A percentile compares a stretch with the other conserved stretches of the same genome.
These are phyloP conservation scores for Todus mexicanus DNA, from an alignment of 2,797 vertebrate genomes.

Conservation along the genomic window DNA sequence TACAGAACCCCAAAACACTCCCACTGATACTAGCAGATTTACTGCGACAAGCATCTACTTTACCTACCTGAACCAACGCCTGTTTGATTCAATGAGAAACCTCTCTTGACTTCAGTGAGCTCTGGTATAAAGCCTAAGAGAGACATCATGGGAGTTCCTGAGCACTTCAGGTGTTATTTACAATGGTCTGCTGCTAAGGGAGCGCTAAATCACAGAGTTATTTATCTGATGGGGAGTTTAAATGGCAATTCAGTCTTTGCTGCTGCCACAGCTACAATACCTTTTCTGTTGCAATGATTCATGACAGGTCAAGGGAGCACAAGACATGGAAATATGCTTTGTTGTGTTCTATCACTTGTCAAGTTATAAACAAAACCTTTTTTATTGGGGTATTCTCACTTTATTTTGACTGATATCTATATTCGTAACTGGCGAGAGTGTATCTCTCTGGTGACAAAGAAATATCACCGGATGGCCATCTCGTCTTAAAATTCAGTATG, in stretches of 20 bases:
- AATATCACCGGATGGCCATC: background rate
- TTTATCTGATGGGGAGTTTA: slow-evolving; percentile 14
- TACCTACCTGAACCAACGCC: background rate
- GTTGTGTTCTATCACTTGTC: background rate
- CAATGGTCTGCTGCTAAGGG: background rate
- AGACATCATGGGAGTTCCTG: background rate
- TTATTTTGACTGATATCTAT: background rate
- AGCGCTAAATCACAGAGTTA: background rate
- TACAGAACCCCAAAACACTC: background rate
- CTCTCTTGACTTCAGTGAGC: background rate
- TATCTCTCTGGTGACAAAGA: background rate
- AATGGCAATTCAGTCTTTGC: background rate
- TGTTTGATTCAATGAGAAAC: background rate
- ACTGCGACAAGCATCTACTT: background rate
- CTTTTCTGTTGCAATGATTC: slow-evolving; percentile 7
- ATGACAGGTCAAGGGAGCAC: background rate
- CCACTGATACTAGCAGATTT: background rate
- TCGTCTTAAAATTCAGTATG: background rate
- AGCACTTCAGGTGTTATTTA: slow-evolving; percentile 22
- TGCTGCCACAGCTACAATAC: background rate
- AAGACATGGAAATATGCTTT: background rate
- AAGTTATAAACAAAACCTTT: background rate
- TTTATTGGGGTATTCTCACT: background rate
- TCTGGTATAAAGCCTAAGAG: background rate
- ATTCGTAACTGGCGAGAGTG: background rate